phyloP scores from a whole-genome alignment of 2,888 invertebrate genomes.

The Trissoscelio sp. region DNA sequence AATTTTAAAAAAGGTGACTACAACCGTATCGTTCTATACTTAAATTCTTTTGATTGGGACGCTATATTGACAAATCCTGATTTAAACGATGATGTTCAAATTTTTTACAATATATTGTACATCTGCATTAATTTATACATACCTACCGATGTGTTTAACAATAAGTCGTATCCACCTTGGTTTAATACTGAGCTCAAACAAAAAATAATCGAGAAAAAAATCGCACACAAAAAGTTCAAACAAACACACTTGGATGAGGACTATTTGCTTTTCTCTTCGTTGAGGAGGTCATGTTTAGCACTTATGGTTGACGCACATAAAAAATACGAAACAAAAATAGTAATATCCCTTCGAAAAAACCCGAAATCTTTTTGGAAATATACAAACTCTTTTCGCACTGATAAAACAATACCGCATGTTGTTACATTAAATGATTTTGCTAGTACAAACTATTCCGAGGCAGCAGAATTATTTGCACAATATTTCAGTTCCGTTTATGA shows the following conservation, averaged over 20 bases:
- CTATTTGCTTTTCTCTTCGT: background rate
- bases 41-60: slow-evolving; percentile 11
- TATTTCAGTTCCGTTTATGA: too few species aligned
- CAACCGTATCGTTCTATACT: background rate
- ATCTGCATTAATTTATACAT: slow-evolving; percentile 5
- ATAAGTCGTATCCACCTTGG: slow-evolving; percentile 1
- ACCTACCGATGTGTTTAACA: background rate
- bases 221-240: slow-evolving; percentile 3
- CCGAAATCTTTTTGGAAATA: background rate
- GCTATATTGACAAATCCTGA: background rate
- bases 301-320: background rate
- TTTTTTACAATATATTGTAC: background rate
- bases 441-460: too few species aligned
- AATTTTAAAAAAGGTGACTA: slow-evolving; percentile 9
- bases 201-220: slow-evolving; percentile 6
- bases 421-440: too few species aligned
- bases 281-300: background rate
- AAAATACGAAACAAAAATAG: too few species aligned
- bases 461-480: too few species aligned
- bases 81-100: background rate
- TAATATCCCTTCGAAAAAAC: too few species aligned
- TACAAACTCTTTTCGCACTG: too few species aligned
- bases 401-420: too few species aligned
- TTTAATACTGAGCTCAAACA: background rate
- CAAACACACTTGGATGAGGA: background rate